These are phyloP conservation scores for Gadus chalcogrammus DNA, from an alignment of 2,113 vertebrate genomes.

Conservation along the genomic window DNA sequence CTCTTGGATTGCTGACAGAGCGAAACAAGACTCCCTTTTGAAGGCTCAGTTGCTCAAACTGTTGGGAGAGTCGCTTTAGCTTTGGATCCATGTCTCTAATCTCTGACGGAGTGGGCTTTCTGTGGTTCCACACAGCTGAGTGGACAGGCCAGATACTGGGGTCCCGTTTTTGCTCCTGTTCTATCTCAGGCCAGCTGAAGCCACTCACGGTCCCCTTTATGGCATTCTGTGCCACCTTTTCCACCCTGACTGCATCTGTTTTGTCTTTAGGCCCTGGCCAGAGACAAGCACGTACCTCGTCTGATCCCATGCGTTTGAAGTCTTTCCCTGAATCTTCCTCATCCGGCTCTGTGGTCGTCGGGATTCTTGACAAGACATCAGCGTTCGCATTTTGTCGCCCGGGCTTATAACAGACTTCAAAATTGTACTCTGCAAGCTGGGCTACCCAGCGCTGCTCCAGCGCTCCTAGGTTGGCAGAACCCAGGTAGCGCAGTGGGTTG, in stretches of 20 bases:
- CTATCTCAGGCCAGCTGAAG: conserved; percentile 7
- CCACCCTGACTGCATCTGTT: not conserved
- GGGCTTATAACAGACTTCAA: too few species aligned
- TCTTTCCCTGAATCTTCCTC: conserved; percentile 22
- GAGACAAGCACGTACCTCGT: conserved; percentile 13
- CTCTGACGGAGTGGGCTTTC: not conserved
- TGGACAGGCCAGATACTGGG: not conserved
- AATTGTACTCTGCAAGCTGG: too few species aligned
- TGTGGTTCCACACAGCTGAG: conserved; percentile 5
- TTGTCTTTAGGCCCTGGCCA: not conserved
- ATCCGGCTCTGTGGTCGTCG: too few species aligned
- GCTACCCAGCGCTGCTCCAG: too few species aligned
- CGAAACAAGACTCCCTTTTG: conserved; percentile 14
- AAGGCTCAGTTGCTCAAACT: conserved; percentile 3
- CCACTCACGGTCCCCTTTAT: not conserved
- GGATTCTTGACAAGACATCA: too few species aligned
- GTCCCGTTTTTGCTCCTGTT: conserved; percentile 4
- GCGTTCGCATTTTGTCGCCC: too few species aligned
- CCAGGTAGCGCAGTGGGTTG: too few species aligned
- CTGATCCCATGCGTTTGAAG: conserved; percentile 11
- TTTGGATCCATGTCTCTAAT: not conserved
- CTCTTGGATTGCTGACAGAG: not conserved
- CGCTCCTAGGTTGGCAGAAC: too few species aligned
- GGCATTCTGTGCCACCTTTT: not conserved
- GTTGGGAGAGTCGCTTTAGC: not conserved